Evolutionary conservation across 2,113 vertebrate species (phyloP), one percentile per base, ranked within the genome.

Genomic region (Alouatta palliata): DNA sequence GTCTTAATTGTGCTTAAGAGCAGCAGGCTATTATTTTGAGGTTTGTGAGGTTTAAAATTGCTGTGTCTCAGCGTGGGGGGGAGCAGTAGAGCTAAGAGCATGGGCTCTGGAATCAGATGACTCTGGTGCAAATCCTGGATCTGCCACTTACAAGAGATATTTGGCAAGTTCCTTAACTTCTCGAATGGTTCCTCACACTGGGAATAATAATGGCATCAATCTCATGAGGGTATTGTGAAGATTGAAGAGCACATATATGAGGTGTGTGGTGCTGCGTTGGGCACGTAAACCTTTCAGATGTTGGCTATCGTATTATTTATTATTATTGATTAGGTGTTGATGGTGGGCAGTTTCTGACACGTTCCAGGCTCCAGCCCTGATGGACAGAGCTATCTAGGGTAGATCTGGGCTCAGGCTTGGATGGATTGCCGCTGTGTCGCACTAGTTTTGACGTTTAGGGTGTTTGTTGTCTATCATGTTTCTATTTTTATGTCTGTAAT

Each of bases 21-120:
- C 81, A 93, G 96, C 94, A 96, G 96, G 96, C 95, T 96, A n/a
- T 97, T 97, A 97, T 97, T 97, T 97, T 98, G 97, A 92, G 90
- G 95, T 96, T 82, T 96, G 94, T 95, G 96, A 70, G 73, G 87
- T 96, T 96, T 96, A 85, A 96, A 98, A 90, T 95, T 75, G 90
- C 90, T 85, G 85, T 82, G 45, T 81, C n/a, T 90, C 32, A 70
- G 77, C 32, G 14, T 40, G 2, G 6, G 1, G 73, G 35, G 45
- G 56, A 83, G 37, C 43, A 87, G 90, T 47, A 80, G 56, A 73
- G 12, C 84, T 71, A 52, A 87, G 75, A 83, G 64, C 71, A 32
- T 1, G 2, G 76, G 21, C 68, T 84, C 43, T 92, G 49, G 87
- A 81, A 21, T 87, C 32, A 85, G 68, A 85, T 4, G 19, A 3